Evolutionary conservation across 2,888 invertebrate genomes (phyloP).

Genomic region (Leucoptera coffeella): DNA sequence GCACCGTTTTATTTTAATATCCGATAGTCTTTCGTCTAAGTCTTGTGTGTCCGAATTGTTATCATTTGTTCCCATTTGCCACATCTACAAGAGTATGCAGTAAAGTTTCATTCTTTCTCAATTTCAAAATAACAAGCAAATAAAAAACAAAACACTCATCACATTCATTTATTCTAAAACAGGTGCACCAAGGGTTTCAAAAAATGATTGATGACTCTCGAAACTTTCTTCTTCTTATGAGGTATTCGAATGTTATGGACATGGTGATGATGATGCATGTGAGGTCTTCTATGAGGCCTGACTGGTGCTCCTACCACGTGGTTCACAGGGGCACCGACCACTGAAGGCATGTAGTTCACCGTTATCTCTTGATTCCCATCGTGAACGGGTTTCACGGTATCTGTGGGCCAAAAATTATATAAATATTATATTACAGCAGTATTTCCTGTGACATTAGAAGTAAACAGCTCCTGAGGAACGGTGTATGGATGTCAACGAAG

Average conservation of each 20-base stretch:
- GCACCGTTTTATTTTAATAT: too few species aligned
- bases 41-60: too few species aligned
- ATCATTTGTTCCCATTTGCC: too few species aligned
- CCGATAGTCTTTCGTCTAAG: too few species aligned
- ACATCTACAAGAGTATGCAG: too few species aligned
- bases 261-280: not conserved
- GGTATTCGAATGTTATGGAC: conserved; percentile 4
- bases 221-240: conserved; percentile 9
- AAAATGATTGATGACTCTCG: conserved; percentile 13
- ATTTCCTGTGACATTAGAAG: too few species aligned
- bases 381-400: conserved; percentile 28
- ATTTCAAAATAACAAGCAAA: too few species aligned
- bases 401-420: too few species aligned
- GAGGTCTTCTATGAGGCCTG: conserved; percentile 11
- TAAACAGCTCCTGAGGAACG: too few species aligned
- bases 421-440: too few species aligned
- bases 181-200: conserved; percentile 34
- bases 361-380: conserved; percentile 16
- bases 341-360: conserved; percentile 17
- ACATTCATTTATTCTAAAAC: conserved; percentile 11
- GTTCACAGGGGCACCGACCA: conserved; percentile 24
- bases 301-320: conserved; percentile 25
- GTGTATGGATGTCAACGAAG: too few species aligned
- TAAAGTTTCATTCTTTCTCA: too few species aligned
- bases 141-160: not conserved